phyloP scores from a whole-genome alignment of 2,888 invertebrate species.

The Phrixothrix hirtus region DNA sequence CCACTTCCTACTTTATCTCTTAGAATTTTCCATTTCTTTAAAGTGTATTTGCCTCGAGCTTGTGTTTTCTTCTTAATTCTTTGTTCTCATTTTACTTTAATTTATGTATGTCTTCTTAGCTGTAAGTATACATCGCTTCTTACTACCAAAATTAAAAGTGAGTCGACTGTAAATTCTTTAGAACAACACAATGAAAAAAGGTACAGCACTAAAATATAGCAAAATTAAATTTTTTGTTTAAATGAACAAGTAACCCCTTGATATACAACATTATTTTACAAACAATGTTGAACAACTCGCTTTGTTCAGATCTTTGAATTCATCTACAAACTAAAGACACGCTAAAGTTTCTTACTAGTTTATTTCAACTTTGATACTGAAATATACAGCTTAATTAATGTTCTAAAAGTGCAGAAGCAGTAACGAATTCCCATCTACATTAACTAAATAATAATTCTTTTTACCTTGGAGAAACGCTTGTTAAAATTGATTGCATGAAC shows the following conservation, averaged over 20 bases:
- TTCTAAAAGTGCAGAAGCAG: too few species aligned
- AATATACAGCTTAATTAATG: too few species aligned
- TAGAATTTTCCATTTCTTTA: background rate
- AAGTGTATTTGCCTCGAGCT: background rate
- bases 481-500: constrained; percentile 7
- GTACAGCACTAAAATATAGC: too few species aligned
- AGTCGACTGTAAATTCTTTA: too few species aligned
- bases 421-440: background rate
- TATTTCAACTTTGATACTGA: too few species aligned
- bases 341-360: too few species aligned
- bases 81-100: background rate
- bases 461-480: constrained; percentile 1
- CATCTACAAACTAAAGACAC: background rate
- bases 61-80: background rate
- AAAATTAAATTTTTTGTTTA: too few species aligned
- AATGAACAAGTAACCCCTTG: too few species aligned
- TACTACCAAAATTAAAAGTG: too few species aligned
- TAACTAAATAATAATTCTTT: background rate
- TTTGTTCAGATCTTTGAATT: background rate
- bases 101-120: background rate
- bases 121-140: too few species aligned
- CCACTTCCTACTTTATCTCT: background rate
- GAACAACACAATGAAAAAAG: too few species aligned
- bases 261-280: too few species aligned
- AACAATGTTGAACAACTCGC: background rate